A percentile compares a stretch with the other conserved stretches of the same genome.
These are phyloP conservation scores for Platichthys flesus DNA, from an alignment of 2,113 vertebrate genomes.

Conservation along the genomic window DNA sequence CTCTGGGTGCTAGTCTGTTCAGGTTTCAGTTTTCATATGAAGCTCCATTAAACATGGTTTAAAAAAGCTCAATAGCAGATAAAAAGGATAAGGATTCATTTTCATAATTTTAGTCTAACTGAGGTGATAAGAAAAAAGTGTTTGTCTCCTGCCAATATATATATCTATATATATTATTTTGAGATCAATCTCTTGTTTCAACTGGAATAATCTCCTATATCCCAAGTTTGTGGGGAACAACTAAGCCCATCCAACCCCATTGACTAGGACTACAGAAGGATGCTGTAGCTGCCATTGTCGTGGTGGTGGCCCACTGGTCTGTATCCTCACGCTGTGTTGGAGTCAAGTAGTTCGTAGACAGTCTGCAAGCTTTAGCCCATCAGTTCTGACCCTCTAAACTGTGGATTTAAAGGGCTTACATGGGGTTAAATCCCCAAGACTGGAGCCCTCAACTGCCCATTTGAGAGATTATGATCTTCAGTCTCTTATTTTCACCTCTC, in stretches of 20 bases:
- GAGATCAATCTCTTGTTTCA: neutral
- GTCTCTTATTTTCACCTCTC: slow-evolving; percentile 73
- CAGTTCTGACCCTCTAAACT: slow-evolving; percentile 71
- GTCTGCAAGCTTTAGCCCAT: slow-evolving; percentile 58
- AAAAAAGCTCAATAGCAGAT: slow-evolving; percentile 16
- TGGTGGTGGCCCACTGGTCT: slow-evolving; percentile 8
- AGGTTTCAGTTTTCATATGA: neutral
- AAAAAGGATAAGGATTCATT: neutral
- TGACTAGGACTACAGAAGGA: neutral
- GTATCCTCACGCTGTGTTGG: slow-evolving; percentile 26
- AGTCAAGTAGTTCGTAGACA: slow-evolving; percentile 28
- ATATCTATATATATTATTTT: neutral
- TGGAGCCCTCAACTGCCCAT: slow-evolving; percentile 55
- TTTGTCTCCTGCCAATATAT: neutral
- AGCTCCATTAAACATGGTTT: neutral
- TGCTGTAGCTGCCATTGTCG: slow-evolving; percentile 6
- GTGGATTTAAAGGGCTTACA: slow-evolving; percentile 67
- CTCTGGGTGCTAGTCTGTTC: neutral
- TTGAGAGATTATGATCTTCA: slow-evolving; percentile 68
- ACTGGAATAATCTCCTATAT: neutral
- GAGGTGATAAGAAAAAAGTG: neutral
- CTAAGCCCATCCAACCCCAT: slow-evolving; percentile 5
- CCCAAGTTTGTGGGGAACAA: neutral
- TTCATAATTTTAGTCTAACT: neutral
- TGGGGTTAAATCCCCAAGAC: slow-evolving; percentile 66